These are phyloP conservation scores for Ameiurus melas DNA, from an alignment of 2,113 vertebrate species.

Conservation along the genomic window DNA sequence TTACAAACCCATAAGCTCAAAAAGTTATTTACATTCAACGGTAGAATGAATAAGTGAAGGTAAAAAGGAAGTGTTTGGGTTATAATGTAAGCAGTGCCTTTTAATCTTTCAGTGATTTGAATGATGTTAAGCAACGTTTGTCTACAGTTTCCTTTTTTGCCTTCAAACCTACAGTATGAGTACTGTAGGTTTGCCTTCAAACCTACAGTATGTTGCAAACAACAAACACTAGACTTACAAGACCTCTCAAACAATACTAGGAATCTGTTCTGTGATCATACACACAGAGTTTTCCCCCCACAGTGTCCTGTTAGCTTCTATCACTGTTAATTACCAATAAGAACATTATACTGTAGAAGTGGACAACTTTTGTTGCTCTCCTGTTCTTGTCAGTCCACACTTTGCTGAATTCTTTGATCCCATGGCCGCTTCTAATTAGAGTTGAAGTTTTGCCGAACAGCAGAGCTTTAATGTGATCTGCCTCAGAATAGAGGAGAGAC, in stretches of 20 bases:
- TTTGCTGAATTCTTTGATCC: neutral
- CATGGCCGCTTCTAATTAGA: slow-evolving; percentile 26
- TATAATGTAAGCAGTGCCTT: neutral
- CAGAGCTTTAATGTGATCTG: slow-evolving; percentile 3
- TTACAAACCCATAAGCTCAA: neutral
- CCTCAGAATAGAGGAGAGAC: neutral
- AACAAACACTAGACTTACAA: neutral
- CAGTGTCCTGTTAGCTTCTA: neutral
- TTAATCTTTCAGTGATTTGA: neutral
- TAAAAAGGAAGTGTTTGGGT: neutral
- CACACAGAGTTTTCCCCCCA: neutral
- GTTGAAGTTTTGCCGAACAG: slow-evolving; percentile 33
- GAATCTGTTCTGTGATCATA: neutral
- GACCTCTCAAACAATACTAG: neutral
- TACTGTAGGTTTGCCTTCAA: neutral
- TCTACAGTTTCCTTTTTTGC: neutral
- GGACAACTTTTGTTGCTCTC: slow-evolving; percentile 14
- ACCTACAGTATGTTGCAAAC: neutral
- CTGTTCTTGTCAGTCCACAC: neutral
- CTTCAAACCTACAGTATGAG: neutral
- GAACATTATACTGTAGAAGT: neutral
- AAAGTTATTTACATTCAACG: neutral
- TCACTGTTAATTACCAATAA: neutral
- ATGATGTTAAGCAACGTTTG: neutral
- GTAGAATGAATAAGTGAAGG: neutral